These are phyloP conservation scores for Ophthalmolycus amberensis DNA, from an alignment of 2,113 vertebrate species.

Conservation along the genomic window DNA sequence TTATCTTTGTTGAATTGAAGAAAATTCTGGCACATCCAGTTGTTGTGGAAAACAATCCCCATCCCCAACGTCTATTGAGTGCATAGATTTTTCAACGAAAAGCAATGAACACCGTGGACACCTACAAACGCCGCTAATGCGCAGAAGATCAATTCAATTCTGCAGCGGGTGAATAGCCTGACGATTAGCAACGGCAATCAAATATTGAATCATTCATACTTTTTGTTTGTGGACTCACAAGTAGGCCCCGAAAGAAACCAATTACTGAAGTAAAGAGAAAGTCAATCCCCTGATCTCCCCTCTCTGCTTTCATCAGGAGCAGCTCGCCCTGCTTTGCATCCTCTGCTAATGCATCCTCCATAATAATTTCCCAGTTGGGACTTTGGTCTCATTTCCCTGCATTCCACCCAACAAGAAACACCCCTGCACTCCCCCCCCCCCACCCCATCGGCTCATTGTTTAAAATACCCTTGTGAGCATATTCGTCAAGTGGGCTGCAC, in stretches of 20 bases:
- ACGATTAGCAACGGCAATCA: conserved; percentile 12
- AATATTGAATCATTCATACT: conserved; percentile 7
- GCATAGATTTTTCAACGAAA: conserved; percentile 40
- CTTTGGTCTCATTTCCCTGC: conserved; percentile 43
- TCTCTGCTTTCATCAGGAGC: conserved; percentile 55
- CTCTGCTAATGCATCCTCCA: conserved; percentile 57
- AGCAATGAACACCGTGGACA: conserved; percentile 14
- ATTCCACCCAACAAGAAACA: conserved; percentile 12
- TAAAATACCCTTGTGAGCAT: background rate
- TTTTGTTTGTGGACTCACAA: conserved; percentile 18
- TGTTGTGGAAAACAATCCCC: conserved; percentile 10
- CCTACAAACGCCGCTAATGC: conserved; percentile 15
- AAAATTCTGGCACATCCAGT: too few species aligned
- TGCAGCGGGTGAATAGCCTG: conserved; percentile 11
- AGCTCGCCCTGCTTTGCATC: conserved; percentile 51
- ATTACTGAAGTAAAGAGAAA: conserved; percentile 52
- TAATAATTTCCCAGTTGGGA: conserved; percentile 66
- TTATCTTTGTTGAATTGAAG: too few species aligned
- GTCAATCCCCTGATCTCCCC: conserved; percentile 58
- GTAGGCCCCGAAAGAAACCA: conserved; percentile 26
- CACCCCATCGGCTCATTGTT: conserved; percentile 11
- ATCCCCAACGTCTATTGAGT: background rate
- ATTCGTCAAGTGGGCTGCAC: conserved; percentile 1
- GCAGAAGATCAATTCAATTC: conserved; percentile 10
- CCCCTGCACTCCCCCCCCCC: background rate